Evolutionary conservation across 2,888 invertebrate genomes (phyloP), one percentile per base, ranked within the genome.

Genomic region (Luffia ferchaultella): DNA sequence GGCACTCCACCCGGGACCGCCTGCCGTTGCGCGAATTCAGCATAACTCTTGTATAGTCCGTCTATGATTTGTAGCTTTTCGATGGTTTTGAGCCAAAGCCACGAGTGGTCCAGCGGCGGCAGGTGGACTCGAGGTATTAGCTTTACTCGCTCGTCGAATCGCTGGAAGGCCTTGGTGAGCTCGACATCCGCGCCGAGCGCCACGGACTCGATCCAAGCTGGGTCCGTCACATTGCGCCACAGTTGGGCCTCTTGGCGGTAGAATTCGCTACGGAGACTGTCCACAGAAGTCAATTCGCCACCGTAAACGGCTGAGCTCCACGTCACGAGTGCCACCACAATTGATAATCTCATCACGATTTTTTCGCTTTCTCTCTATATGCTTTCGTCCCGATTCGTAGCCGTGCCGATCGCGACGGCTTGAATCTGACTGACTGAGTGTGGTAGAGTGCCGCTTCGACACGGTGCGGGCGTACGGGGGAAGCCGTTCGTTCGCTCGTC

Each of bases 31-130:
- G 89, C 86, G 67, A 89, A 89, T 57, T 87, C 79, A 51, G 89
- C 73, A 65, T 90, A 93, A 45, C 85, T 86, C 55, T 85, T 86
- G 66, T 92, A 93, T 49, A 91, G 68, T 0, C 87, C 87, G 54
- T 90, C 87, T 20, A 93, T 79, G 16, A 86, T 73, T 45, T 85
- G 75, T 59, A 91, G 65, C 63, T 90, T 89, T 30, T 85, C 79
- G 52, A 87, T 80, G 1, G 89, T 78, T 50, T 86, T 77, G 40
- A 77, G 84, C 90, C 92, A 92, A 54, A 89, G 71, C 87, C 90
- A 91, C 3, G 87, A 64, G 16, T 42, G 18, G 19, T 65, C 59
- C 19, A 76, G 53, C 19, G 67, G 61, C 12, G 73, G 67, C 19
- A 73, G 62, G 48, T 67, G 67, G 20, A 67, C 54, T 50, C 58